These are phyloP conservation scores for Panonychus citri DNA, from an alignment of 1,140 invertebrate species.

Conservation along the genomic window DNA sequence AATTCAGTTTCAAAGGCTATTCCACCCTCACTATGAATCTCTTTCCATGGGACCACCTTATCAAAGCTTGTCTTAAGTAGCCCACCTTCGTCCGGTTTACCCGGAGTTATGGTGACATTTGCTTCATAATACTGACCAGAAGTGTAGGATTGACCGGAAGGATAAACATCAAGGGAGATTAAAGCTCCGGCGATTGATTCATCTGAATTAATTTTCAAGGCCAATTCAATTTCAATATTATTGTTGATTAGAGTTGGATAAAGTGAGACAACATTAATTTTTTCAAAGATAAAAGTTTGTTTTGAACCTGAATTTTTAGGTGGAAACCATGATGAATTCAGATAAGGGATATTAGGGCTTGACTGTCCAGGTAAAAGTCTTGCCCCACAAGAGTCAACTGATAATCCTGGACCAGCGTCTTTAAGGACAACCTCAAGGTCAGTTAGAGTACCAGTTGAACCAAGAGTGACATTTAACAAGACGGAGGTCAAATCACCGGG, in stretches of 20 bases:
- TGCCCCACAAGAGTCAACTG: neutral
- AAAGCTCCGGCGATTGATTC: neutral
- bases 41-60: neutral
- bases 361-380: neutral
- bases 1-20: neutral
- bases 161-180: neutral
- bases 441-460: neutral
- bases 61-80: neutral
- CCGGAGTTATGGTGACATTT: neutral
- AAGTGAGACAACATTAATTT: neutral
- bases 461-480: neutral
- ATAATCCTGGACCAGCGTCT: neutral
- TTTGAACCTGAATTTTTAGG: neutral
- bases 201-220: neutral
- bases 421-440: neutral
- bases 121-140: neutral
- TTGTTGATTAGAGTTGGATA: neutral
- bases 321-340: neutral
- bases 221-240: neutral
- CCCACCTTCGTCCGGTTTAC: neutral
- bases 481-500: neutral
- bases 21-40: neutral
- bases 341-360: neutral
- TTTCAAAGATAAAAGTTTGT: neutral
- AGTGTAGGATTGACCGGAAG: neutral